Conservation (phyloP, 1,140 invertebrate genomes). For the Zeugodacus cucurbitae region DNA sequence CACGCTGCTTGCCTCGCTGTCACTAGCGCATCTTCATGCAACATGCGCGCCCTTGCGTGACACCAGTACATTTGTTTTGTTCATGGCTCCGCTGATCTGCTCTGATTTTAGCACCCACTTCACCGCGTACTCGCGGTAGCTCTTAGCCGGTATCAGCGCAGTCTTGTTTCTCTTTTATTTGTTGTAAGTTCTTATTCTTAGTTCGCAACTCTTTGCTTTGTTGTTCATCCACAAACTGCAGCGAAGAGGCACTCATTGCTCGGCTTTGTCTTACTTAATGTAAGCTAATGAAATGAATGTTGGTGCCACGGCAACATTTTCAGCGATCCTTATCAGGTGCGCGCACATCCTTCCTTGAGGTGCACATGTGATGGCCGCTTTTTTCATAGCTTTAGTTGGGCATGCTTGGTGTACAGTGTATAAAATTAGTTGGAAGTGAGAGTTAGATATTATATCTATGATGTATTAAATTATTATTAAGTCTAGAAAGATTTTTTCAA, state of each 20-base stretch:
- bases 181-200: background rate
- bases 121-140: background rate
- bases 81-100: constrained; percentile 33
- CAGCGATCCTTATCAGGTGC: constrained; percentile 24
- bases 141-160: background rate
- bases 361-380: background rate
- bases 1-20: background rate
- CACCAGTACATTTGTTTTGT: constrained; percentile 43
- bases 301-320: background rate
- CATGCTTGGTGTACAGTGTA: background rate
- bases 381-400: background rate
- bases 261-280: background rate
- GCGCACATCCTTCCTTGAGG: background rate
- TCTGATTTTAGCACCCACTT: background rate
- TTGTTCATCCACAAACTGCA: background rate
- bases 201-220: background rate
- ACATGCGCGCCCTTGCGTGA: constrained; percentile 40
- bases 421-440: background rate
- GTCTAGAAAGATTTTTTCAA: too few relatives aligned
- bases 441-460: too few relatives aligned
- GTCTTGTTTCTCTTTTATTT: background rate
- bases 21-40: background rate
- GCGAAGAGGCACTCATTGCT: background rate
- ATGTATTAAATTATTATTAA: too few relatives aligned
- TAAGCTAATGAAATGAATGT: constrained; percentile 10